These are phyloP conservation scores for Diplosoma virens DNA, from an alignment of 23 tunicate species.

Conservation along the genomic window DNA sequence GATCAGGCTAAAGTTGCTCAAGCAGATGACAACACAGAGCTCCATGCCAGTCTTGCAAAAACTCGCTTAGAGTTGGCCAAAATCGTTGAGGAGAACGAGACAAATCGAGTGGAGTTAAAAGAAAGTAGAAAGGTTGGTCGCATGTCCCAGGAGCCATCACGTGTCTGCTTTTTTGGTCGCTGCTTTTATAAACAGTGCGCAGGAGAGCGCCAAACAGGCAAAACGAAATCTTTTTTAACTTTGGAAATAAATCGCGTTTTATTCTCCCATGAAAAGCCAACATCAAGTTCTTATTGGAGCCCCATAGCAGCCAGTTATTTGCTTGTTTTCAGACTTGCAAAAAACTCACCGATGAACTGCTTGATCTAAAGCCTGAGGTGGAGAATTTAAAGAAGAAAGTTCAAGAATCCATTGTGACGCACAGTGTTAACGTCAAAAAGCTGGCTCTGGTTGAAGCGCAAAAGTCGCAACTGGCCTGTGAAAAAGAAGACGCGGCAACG, in stretches of 20 bases:
- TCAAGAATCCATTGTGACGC: constrained; percentile 28
- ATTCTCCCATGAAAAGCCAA: too few relatives aligned
- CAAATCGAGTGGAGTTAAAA: background rate
- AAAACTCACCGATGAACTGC: constrained; percentile 29
- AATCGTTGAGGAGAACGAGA: constrained; percentile 46
- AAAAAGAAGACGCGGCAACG: constrained; percentile 45
- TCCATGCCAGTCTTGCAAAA: constrained; percentile 71
- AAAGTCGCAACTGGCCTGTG: constrained; percentile 45
- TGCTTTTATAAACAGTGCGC: too few relatives aligned
- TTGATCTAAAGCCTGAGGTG: constrained; percentile 40
- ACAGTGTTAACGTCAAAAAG: constrained; percentile 38
- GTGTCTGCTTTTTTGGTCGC: too few relatives aligned
- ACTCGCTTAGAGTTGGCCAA: constrained; percentile 52
- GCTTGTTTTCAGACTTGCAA: constrained; percentile 28
- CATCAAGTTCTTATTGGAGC: too few relatives aligned
- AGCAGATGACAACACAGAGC: constrained; percentile 71
- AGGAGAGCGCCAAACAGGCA: too few relatives aligned
- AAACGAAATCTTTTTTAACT: too few relatives aligned
- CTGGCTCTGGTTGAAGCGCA: constrained; percentile 58
- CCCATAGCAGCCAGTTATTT: too few relatives aligned
- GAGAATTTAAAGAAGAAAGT: constrained; percentile 16
- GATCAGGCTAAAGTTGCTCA: constrained; percentile 57
- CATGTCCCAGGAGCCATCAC: too few relatives aligned
- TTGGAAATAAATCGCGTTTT: too few relatives aligned
- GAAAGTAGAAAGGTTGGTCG: constrained; percentile 16